phyloP scores from a whole-genome alignment of 2,888 invertebrate genomes.

The Rhagophthalmus giganteus region DNA sequence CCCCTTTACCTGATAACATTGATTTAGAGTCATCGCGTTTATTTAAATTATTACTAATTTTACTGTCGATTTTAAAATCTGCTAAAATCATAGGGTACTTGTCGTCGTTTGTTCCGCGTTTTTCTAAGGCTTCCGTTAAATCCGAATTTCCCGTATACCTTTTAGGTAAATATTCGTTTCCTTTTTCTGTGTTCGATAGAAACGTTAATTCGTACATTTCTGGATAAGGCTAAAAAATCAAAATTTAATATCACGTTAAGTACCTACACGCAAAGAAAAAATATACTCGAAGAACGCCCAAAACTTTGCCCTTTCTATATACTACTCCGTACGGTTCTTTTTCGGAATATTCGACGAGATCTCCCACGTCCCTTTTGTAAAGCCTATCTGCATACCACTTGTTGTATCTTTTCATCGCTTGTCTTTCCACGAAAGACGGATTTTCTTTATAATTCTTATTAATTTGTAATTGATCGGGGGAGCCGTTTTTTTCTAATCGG shows the following conservation, averaged over 20 bases:
- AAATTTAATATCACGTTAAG: not conserved
- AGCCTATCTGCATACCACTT: constrained; percentile 3
- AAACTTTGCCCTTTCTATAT: constrained; percentile 39
- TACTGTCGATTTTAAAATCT: constrained; percentile 26
- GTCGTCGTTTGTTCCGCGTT: constrained; percentile 13
- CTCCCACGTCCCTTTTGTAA: constrained; percentile 7
- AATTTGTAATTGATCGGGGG: not conserved
- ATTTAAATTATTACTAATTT: not conserved
- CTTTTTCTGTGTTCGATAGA: too few species aligned
- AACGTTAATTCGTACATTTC: constrained; percentile 15
- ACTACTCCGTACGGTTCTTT: constrained; percentile 38
- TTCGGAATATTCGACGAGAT: not conserved
- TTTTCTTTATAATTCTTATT: not conserved
- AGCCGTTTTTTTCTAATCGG: not conserved
- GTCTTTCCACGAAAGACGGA: not conserved
- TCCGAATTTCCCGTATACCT: too few species aligned
- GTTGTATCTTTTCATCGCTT: constrained; percentile 9
- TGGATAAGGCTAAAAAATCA: constrained; percentile 19
- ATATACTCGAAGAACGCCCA: constrained; percentile 40
- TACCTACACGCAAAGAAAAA: not conserved
- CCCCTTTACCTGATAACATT: not conserved
- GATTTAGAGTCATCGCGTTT: constrained; percentile 7
- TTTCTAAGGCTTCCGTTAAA: constrained; percentile 2
- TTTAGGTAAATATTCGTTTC: too few species aligned
- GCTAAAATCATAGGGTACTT: constrained; percentile 32